These are phyloP conservation scores for Cercopithecus mona DNA, from an alignment of 2,113 vertebrate species.

Conservation along the genomic window DNA sequence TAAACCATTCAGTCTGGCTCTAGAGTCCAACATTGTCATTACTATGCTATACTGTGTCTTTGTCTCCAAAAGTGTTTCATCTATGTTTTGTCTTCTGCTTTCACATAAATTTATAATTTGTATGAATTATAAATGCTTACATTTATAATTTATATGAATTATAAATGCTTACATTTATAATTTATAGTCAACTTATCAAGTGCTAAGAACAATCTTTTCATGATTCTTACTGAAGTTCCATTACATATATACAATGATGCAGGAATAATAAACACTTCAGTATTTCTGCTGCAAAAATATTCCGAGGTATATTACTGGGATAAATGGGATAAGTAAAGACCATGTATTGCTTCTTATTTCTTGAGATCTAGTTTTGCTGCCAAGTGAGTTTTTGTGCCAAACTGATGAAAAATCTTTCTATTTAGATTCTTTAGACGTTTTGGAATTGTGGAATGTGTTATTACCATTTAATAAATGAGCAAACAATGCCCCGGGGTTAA, in stretches of 20 bases:
- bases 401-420: not conserved
- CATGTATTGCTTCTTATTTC: not conserved
- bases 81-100: not conserved
- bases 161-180: not conserved
- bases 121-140: not conserved
- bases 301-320: not conserved
- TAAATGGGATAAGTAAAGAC: not conserved
- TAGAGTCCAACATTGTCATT: not conserved
- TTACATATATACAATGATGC: not conserved
- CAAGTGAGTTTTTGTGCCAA: not conserved
- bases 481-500: not conserved
- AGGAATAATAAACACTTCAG: not conserved
- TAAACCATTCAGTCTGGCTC: not conserved
- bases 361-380: not conserved
- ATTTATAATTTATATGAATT: not conserved
- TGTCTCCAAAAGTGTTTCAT: not conserved
- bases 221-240: not conserved
- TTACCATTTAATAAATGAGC: not conserved
- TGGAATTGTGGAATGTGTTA: not conserved
- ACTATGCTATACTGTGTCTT: not conserved
- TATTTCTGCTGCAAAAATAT: not conserved
- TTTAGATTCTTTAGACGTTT: not conserved
- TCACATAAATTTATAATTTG: slow-evolving; percentile 15
- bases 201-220: not conserved
- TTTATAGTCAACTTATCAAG: not conserved